Evolutionary conservation across 2,888 invertebrate species (phyloP), one percentile per base, ranked within the genome.

Genomic region (Ophion costatus): DNA sequence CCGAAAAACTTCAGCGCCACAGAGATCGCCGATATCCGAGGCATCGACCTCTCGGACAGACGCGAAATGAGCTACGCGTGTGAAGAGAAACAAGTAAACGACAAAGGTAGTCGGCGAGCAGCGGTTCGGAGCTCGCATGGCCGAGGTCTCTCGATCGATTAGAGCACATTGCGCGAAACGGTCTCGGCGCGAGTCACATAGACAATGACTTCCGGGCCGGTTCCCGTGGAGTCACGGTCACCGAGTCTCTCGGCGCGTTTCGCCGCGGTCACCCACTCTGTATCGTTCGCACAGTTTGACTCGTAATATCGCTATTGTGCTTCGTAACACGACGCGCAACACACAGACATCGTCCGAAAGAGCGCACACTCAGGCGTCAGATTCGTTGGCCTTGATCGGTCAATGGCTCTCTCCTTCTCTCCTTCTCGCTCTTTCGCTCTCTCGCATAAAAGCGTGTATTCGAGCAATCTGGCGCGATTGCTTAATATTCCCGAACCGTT

Each of bases 341-440:
- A 63, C 42, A 22, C 38, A 42, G 66, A 45, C 29, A 66, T 14
- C 56, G 51, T 78, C 38, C 38, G 45, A 51, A 22, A 77, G 51
- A 14, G 22, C 71, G 33, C 51, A 20, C 51, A 71, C 74, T 17
- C 61, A 57, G 67, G 33, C 82, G 82, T 80, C 82, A 69, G 67
- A 74, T 85, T 71, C 80, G 78, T 86, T 90, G 91, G 89, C 92
- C 92, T 92, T 91, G 90, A 88, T 89, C 88, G 91, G 92, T 91
- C 92, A 92, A 89, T 91, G 91, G 89, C 90, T 87, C 85, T 45
- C 45, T 45, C 45, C 14, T 14, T 45, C 45, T 33, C 17, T 45
- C 45, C 14, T 14, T 45, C 45, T 45, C 45, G 0, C 45, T 45
- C 14, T 14, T 45, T 45, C 45, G 11, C 45, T 22, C 77, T 45